phyloP scores from a whole-genome alignment of 2,797 vertebrate genomes.

The Salmo trutta region DNA sequence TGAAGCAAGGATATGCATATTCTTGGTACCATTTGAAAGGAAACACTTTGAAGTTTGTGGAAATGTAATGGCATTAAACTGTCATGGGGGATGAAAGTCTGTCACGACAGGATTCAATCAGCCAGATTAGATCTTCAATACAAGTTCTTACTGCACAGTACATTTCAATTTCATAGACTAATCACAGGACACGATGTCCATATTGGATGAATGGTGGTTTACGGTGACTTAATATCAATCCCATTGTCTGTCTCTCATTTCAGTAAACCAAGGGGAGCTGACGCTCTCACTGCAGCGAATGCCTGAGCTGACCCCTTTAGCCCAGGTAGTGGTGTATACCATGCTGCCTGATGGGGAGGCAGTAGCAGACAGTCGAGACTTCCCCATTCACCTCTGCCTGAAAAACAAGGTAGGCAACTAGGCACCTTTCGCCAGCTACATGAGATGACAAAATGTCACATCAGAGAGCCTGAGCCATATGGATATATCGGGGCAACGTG shows the following conservation, averaged over 20 bases:
- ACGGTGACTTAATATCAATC: no score
- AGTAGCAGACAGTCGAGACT: conserved; percentile 82
- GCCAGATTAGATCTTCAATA: background rate
- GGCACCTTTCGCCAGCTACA: background rate
- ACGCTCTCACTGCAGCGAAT: conserved; percentile 58
- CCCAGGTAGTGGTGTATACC: conserved; percentile 81
- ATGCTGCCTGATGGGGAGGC: conserved; percentile 73
- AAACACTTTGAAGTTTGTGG: no score
- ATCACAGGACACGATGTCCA: no score
- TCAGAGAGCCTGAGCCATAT: background rate
- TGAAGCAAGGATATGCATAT: no score
- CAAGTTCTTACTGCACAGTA: no score
- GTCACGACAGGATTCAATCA: no score
- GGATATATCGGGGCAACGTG: background rate
- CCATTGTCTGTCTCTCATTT: conserved; percentile 56
- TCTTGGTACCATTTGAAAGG: no score
- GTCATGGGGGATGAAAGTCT: no score
- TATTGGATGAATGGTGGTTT: no score
- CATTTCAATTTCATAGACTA: no score
- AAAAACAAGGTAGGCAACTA: conserved; percentile 79
- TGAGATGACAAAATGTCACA: background rate
- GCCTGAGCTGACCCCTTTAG: conserved; percentile 72
- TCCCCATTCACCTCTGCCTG: conserved; percentile 78
- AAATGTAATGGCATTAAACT: no score
- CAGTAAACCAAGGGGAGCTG: conserved; percentile 78